phyloP scores from a whole-genome alignment of 2,888 invertebrate species.

The Ischnus inquisitorius region DNA sequence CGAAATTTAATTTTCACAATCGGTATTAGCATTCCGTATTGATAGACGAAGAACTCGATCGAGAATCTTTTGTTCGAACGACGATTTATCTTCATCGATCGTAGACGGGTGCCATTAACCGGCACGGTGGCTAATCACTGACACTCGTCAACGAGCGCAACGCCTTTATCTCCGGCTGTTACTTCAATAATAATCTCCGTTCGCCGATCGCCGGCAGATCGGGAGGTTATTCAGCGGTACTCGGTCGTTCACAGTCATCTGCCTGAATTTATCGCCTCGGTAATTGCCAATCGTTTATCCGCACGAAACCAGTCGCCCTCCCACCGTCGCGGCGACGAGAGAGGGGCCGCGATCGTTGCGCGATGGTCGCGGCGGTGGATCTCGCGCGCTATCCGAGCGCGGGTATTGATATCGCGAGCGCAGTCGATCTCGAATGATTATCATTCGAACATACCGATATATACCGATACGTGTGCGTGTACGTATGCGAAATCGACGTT shows the following conservation, averaged over 20 bases:
- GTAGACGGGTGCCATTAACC: not conserved
- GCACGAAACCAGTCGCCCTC: constrained; percentile 76
- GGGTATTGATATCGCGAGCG: constrained; percentile 60
- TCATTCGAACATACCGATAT: constrained; percentile 31
- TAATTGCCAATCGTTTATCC: constrained; percentile 82
- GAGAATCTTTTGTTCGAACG: too few species aligned
- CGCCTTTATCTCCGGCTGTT: constrained; percentile 1
- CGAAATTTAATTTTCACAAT: too few species aligned
- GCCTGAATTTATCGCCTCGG: constrained; percentile 79
- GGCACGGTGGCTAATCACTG: constrained; percentile 11
- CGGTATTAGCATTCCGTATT: too few species aligned
- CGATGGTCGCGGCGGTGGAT: constrained; percentile 41
- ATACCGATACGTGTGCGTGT: too few species aligned
- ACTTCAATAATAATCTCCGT: constrained; percentile 20
- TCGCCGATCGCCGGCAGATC: constrained; percentile 22
- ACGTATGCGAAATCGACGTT: not conserved
- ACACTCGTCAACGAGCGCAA: not conserved
- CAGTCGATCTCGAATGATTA: constrained; percentile 65
- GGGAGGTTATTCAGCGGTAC: constrained; percentile 39
- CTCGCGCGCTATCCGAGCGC: constrained; percentile 72
- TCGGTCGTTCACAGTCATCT: constrained; percentile 49
- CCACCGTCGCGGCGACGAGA: constrained; percentile 16
- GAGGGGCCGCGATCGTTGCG: constrained; percentile 37
- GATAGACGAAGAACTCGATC: too few species aligned
- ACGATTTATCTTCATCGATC: not conserved